Conservation (phyloP, 2,113 vertebrate genomes). For the Varanus komodoensis region DNA sequence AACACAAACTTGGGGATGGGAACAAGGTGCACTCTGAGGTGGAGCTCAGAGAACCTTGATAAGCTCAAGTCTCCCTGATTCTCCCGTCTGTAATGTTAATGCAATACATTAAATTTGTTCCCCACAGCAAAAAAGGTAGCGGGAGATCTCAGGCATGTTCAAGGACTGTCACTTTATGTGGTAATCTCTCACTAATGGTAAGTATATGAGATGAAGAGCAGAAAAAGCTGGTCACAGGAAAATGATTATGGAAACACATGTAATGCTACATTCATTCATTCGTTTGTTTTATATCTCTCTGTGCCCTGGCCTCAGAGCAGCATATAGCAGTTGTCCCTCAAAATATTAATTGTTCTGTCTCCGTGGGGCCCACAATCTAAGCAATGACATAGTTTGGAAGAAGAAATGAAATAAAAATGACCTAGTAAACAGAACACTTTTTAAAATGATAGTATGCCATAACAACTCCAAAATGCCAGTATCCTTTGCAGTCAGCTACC, state of each 20-base stretch:
- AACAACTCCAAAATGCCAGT: neutral
- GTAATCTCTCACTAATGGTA: constrained; percentile 22
- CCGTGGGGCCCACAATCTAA: neutral
- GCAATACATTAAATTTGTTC: constrained; percentile 2
- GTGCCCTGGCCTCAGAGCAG: neutral
- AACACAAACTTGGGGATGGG: no score
- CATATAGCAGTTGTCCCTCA: no score
- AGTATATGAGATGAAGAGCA: constrained; percentile 37
- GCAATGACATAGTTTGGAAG: neutral
- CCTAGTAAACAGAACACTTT: neutral
- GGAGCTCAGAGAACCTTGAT: no score
- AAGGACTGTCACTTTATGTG: neutral
- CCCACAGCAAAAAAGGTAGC: neutral
- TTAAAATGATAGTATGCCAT: neutral
- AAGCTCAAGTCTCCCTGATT: no score
- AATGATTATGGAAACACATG: neutral
- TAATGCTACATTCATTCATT: neutral
- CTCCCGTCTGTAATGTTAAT: no score
- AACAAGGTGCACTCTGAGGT: no score
- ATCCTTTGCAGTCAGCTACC: neutral
- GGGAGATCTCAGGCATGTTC: neutral
- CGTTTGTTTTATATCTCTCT: neutral
- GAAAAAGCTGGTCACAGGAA: constrained; percentile 14
- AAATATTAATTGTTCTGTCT: neutral
- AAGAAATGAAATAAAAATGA: neutral